Conservation (phyloP, 2,113 vertebrate species). For the Corythaeola cristata region DNA sequence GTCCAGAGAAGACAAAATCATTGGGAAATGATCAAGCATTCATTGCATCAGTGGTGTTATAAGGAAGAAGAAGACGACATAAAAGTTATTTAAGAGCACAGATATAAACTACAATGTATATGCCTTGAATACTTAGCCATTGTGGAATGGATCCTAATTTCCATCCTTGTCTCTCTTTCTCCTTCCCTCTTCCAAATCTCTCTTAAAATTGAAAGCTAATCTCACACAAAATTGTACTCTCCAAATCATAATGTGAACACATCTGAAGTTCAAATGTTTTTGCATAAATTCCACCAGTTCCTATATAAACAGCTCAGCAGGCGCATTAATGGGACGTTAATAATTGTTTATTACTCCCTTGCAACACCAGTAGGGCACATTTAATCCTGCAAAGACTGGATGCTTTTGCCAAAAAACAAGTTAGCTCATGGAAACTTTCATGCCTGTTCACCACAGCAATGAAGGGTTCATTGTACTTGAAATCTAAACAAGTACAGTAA, state of each 20-base stretch:
- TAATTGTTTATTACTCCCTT: constrained; percentile 37
- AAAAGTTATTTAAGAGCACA: background rate
- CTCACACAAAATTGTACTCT: background rate
- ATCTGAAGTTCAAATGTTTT: background rate
- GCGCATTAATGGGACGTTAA: constrained; percentile 10
- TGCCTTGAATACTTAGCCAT: background rate
- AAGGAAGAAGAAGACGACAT: background rate
- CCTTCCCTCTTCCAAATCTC: background rate
- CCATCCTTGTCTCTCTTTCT: background rate
- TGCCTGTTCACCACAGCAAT: background rate
- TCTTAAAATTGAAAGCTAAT: background rate
- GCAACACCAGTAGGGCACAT: constrained; percentile 3
- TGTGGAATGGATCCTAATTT: background rate
- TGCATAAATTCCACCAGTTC: background rate
- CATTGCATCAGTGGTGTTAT: background rate
- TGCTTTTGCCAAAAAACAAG: constrained; percentile 29
- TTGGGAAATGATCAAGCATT: background rate
- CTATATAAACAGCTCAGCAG: constrained; percentile 12
- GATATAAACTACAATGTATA: background rate
- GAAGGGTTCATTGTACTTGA: constrained; percentile 26
- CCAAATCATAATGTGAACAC: background rate
- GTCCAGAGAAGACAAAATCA: background rate
- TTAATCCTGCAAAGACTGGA: constrained; percentile 15
- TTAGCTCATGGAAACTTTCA: constrained; percentile 49
- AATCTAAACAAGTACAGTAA: constrained; percentile 6